Percentiles rank a stretch among this genome's conserved stretches.
Evolutionary conservation across 2,888 invertebrate genomes (phyloP).

Genomic region (Melieria picta): DNA sequence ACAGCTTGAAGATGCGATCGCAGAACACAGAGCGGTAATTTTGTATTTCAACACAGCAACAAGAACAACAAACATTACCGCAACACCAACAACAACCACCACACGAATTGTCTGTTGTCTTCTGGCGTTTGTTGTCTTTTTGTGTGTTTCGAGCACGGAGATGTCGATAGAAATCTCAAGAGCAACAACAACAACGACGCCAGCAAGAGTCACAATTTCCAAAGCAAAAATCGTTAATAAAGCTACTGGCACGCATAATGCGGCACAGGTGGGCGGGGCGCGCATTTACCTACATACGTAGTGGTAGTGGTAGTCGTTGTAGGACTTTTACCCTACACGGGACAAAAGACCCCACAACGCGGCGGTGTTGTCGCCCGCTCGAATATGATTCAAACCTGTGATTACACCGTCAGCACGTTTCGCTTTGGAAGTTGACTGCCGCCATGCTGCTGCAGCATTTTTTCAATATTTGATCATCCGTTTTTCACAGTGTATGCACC

Average conservation of each 20-base stretch:
- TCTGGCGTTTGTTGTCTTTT: too few relatives aligned
- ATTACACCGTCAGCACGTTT: too few relatives aligned
- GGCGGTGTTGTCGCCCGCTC: too few relatives aligned
- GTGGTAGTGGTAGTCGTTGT: not conserved
- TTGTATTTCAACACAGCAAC: not conserved
- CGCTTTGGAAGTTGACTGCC: too few relatives aligned
- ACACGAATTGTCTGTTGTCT: not conserved
- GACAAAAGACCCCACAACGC: not conserved
- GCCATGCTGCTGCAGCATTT: too few relatives aligned
- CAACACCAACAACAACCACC: conserved; percentile 20
- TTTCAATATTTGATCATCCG: too few relatives aligned
- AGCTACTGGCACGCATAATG: too few relatives aligned
- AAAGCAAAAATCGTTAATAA: not conserved
- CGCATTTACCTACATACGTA: too few relatives aligned
- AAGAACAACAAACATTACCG: conserved; percentile 16
- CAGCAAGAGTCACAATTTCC: not conserved
- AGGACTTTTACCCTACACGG: not conserved
- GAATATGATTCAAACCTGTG: too few relatives aligned
- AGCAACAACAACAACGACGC: conserved; percentile 10
- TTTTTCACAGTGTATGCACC: conserved; percentile 1
- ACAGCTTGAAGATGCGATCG: conserved; percentile 34
- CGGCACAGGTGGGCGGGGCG: too few relatives aligned
- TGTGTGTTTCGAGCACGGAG: too few relatives aligned
- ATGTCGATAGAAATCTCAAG: not conserved
- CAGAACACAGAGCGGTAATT: not conserved